These are phyloP conservation scores for Pseudorhombus dupliciocellatus DNA, from an alignment of 2,113 vertebrate species.

Conservation along the genomic window DNA sequence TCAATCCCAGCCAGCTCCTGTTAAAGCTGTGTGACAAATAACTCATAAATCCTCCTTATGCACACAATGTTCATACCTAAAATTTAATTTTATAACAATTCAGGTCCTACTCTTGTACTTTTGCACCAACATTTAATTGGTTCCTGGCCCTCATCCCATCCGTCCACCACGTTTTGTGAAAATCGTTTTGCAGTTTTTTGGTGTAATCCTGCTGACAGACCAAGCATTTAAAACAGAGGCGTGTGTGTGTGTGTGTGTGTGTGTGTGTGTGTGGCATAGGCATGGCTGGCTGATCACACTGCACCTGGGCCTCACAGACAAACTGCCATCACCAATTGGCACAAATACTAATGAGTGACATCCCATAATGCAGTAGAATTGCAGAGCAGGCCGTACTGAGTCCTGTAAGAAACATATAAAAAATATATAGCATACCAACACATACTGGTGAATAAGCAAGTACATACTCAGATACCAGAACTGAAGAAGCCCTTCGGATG, in stretches of 20 bases:
- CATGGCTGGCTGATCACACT: constrained; percentile 49
- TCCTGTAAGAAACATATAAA: neutral
- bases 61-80: neutral
- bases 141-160: too few species aligned
- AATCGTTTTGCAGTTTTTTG: neutral
- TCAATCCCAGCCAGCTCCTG: neutral
- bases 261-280: constrained; percentile 27
- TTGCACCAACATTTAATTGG: neutral
- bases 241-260: constrained; percentile 9
- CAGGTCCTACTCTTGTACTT: neutral
- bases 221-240: neutral
- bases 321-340: constrained; percentile 65
- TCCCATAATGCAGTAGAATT: constrained; percentile 28
- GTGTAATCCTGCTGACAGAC: neutral
- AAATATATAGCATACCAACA: neutral
- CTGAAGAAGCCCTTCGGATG: too few species aligned
- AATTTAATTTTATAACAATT: neutral
- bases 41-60: neutral
- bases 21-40: neutral
- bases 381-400: neutral
- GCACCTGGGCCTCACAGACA: constrained; percentile 40
- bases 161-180: too few species aligned
- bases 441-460: neutral
- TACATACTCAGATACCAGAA: too few species aligned
- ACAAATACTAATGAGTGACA: constrained; percentile 49